phyloP scores from a whole-genome alignment of 2,113 vertebrate genomes.

The Ammodytes dubius region DNA sequence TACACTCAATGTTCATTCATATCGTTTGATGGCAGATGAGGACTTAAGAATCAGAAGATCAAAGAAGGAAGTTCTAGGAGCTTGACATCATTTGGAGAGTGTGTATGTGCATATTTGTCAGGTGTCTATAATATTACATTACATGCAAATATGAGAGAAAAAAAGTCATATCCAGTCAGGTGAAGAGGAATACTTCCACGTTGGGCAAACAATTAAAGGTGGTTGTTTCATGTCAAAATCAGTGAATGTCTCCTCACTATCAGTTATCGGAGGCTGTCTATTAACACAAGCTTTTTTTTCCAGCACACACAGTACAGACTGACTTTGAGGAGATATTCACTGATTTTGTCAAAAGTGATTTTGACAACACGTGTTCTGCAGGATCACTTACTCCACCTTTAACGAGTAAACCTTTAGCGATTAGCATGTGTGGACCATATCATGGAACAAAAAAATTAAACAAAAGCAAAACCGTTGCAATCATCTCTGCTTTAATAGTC shows the following conservation, averaged over 20 bases:
- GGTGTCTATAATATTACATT: slow-evolving; percentile 14
- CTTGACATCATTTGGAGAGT: slow-evolving; percentile 41
- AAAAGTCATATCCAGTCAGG: neutral
- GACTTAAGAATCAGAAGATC: slow-evolving; percentile 53
- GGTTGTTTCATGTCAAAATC: no score
- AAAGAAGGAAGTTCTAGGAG: slow-evolving; percentile 50
- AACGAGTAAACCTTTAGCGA: slow-evolving; percentile 55
- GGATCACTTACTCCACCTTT: slow-evolving; percentile 17
- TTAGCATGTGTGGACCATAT: slow-evolving; percentile 64
- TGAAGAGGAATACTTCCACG: slow-evolving; percentile 10
- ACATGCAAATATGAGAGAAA: slow-evolving; percentile 30
- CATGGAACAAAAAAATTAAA: slow-evolving; percentile 63
- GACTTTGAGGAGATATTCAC: no score
- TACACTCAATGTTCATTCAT: slow-evolving; percentile 24
- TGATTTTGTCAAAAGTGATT: no score
- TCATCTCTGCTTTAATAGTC: slow-evolving; percentile 76
- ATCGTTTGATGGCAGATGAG: slow-evolving; percentile 49
- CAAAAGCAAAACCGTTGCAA: slow-evolving; percentile 77
- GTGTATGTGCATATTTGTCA: slow-evolving; percentile 10
- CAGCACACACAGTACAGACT: no score
- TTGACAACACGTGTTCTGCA: no score
- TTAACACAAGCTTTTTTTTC: no score
- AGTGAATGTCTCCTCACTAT: no score
- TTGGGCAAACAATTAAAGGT: no score
- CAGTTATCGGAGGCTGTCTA: no score